Percentiles rank a stretch among this genome's conserved stretches.
Evolutionary conservation across 2,113 vertebrate genomes (phyloP).

Genomic region (Oncorhynchus clarkii): DNA sequence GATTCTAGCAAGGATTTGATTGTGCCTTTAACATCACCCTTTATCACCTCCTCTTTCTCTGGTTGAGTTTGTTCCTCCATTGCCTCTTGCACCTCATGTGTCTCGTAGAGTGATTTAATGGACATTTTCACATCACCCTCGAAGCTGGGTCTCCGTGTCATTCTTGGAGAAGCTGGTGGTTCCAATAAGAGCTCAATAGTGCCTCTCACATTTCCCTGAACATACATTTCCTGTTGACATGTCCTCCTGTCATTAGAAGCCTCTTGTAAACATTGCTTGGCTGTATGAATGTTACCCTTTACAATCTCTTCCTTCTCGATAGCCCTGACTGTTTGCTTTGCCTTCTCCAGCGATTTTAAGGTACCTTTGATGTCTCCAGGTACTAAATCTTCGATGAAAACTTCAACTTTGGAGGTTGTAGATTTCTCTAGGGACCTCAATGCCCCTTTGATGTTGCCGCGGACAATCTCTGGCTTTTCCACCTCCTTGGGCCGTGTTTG

Average conservation of each 20-base stretch:
- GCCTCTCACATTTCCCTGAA: slow-evolving; percentile 71
- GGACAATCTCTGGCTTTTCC: slow-evolving; percentile 76
- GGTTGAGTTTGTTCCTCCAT: slow-evolving; percentile 62
- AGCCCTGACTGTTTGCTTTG: slow-evolving; percentile 69
- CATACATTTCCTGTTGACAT: slow-evolving; percentile 62
- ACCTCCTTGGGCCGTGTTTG: slow-evolving; percentile 68
- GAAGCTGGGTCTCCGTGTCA: slow-evolving; percentile 59
- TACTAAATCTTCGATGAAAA: slow-evolving; percentile 77
- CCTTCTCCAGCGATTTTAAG: slow-evolving; percentile 79
- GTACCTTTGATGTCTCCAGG: slow-evolving; percentile 80
- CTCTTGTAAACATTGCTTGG: slow-evolving; percentile 65
- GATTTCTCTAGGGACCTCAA: slow-evolving; percentile 83
- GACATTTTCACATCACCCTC: slow-evolving; percentile 69
- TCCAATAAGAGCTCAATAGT: slow-evolving; percentile 75
- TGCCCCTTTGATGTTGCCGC: slow-evolving; percentile 79
- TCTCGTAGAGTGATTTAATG: slow-evolving; percentile 69
- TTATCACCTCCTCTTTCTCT: slow-evolving; percentile 73
- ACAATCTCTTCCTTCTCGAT: slow-evolving; percentile 73
- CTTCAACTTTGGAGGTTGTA: slow-evolving; percentile 71
- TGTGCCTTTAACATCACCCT: slow-evolving; percentile 73
- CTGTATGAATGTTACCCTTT: slow-evolving; percentile 66
- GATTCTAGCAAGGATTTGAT: slow-evolving; percentile 77
- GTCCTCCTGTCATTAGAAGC: slow-evolving; percentile 68
- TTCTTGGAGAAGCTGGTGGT: slow-evolving; percentile 61
- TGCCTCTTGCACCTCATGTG: background rate